These are phyloP conservation scores for Cosmorhoe ocellata DNA, from an alignment of 2,888 invertebrate genomes.

Conservation along the genomic window DNA sequence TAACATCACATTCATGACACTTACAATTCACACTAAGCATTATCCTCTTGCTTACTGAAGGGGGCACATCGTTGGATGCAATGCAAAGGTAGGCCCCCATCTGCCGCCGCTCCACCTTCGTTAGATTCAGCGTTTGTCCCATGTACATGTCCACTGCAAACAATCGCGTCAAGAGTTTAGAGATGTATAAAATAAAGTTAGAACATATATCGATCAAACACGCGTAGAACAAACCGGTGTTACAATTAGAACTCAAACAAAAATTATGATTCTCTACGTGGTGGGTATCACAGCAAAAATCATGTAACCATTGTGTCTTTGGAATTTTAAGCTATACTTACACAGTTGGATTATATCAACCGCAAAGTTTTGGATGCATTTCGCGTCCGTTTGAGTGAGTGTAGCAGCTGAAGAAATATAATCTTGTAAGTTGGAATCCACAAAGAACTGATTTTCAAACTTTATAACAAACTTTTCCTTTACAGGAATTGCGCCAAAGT, in stretches of 20 bases:
- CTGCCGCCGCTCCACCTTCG: conserved; percentile 86
- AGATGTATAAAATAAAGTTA: background rate
- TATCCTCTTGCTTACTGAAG: conserved; percentile 87
- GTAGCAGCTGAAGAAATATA: too few relatives aligned
- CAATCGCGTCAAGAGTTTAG: too few relatives aligned
- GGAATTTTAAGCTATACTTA: too few relatives aligned
- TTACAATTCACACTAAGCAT: conserved; percentile 89
- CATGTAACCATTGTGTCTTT: too few relatives aligned
- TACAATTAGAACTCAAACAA: too few relatives aligned
- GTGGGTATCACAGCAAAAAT: too few relatives aligned
- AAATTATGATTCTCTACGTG: too few relatives aligned
- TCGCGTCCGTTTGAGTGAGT: too few relatives aligned
- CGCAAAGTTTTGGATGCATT: background rate
- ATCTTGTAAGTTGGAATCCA: too few relatives aligned
- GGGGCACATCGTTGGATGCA: conserved; percentile 88
- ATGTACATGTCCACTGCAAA: conserved; percentile 83
- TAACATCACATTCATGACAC: conserved; percentile 53
- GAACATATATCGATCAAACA: too few relatives aligned
- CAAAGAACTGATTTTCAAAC: conserved; percentile 1
- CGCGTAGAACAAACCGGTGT: too few relatives aligned
- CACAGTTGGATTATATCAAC: too few relatives aligned
- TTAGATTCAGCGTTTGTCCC: conserved; percentile 85
- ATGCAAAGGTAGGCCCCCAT: conserved; percentile 90
- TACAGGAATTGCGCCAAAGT: background rate
- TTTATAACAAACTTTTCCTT: background rate